Evolutionary conservation across 1,140 invertebrate genomes (phyloP).

Genomic region (Drosophila kurseongensis): DNA sequence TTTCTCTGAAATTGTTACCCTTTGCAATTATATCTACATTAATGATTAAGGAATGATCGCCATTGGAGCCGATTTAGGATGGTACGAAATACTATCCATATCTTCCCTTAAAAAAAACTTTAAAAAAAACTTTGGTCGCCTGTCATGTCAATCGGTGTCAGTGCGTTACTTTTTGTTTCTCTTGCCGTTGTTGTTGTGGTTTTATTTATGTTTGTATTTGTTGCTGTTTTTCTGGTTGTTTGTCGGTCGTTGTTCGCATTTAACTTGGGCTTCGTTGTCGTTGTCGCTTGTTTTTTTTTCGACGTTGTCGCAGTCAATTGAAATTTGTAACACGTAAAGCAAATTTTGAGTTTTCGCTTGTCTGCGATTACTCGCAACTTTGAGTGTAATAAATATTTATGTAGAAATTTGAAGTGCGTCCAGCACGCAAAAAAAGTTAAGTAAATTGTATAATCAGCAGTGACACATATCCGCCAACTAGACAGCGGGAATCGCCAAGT

Average conservation of each 20-base stretch:
- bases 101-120: background rate
- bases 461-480: conserved; percentile 51
- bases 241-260: conserved; percentile 55
- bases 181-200: conserved; percentile 13
- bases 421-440: conserved; percentile 20
- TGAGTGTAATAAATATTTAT: conserved; percentile 51
- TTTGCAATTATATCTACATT: no score
- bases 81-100: no score
- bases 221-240: conserved; percentile 38
- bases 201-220: conserved; percentile 12
- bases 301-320: conserved; percentile 36
- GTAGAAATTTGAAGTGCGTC: conserved; percentile 35
- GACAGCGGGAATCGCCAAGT: conserved; percentile 7
- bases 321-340: conserved; percentile 52
- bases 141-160: conserved; percentile 57
- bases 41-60: no score
- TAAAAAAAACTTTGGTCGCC: conserved; percentile 47
- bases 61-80: no score
- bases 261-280: conserved; percentile 33
- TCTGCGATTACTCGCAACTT: conserved; percentile 14
- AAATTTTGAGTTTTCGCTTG: conserved; percentile 34
- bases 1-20: no score
- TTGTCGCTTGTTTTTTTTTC: conserved; percentile 3
- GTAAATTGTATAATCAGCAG: conserved; percentile 55
- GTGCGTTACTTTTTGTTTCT: conserved; percentile 26